phyloP scores from a whole-genome alignment of 2,888 invertebrate species.

The Therioaphis trifolii region DNA sequence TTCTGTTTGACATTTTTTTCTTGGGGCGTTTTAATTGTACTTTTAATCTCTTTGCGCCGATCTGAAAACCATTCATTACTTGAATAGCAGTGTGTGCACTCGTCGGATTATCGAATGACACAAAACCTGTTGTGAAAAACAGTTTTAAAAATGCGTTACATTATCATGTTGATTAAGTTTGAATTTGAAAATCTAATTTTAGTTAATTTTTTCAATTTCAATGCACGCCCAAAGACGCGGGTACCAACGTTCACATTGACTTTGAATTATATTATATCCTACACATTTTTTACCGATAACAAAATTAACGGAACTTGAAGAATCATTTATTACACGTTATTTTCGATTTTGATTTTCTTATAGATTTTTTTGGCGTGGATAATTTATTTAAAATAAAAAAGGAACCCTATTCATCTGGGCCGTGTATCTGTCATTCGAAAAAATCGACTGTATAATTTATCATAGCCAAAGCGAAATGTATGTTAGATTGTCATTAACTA shows the following conservation, averaged over 20 bases:
- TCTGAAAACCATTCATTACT: constrained; percentile 98
- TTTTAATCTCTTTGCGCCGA: constrained; percentile 97
- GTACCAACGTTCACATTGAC: neutral
- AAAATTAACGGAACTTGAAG: too few relatives aligned
- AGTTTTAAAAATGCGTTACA: neutral
- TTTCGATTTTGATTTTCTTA: too few relatives aligned
- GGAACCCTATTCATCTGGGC: too few relatives aligned
- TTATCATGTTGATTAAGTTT: neutral
- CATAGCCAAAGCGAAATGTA: too few relatives aligned
- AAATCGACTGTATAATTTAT: too few relatives aligned
- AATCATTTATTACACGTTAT: too few relatives aligned
- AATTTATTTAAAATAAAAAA: too few relatives aligned
- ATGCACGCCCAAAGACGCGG: neutral
- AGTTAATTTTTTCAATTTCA: neutral
- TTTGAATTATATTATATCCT: too few relatives aligned
- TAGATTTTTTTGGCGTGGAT: too few relatives aligned
- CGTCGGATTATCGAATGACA: constrained; percentile 93
- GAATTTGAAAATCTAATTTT: neutral
- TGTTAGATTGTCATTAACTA: too few relatives aligned
- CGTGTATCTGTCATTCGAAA: too few relatives aligned
- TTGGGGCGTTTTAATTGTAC: constrained; percentile 96
- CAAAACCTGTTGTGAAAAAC: constrained; percentile 76
- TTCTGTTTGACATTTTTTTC: constrained; percentile 27
- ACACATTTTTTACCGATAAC: too few relatives aligned
- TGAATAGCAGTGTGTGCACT: constrained; percentile 95